Evolutionary conservation across 2,888 invertebrate species (phyloP), one percentile per base, ranked within the genome.

Genomic region (Tryphoninae sp.): DNA sequence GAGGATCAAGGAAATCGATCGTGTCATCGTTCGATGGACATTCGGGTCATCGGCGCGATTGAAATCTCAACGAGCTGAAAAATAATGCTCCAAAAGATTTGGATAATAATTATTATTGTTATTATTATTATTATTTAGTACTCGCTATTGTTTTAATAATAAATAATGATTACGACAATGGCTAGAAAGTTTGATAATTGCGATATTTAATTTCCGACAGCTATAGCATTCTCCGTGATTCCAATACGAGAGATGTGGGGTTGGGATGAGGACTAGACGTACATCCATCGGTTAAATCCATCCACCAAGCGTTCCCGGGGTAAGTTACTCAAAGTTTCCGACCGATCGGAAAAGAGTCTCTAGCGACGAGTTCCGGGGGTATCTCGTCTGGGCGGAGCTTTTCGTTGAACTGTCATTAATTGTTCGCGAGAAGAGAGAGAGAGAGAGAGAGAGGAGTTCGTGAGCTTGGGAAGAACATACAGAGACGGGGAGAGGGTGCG

Each of bases 361-460:
- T 59, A 16, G 23, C 23, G 33, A 74, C 72, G 59, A 81, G 69
- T 81, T 81, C 13, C 49, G 16, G 23, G 40, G 22, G 59, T 65
- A 55, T 53, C 22, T 64, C 42, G 23, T 51, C 58, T 33, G 51
- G n/a, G 26, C 49, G 26, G 59, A 77, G 68, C 77, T 75, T 75
- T 59, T 62, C 78, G 73, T 79, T 76, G 67, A 80, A 83, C 81
- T 80, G 78, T 83, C 78, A 72, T 78, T 83, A 75, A 67, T 81
- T 79, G 74, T 74, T 74, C 23, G 61, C 16, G 62, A 77, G 72
- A 53, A 68, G 33, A 79, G 69, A 33, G 33, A 33, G 64, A 26
- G 0, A 7, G n/a, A 4, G 49, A 49, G 4, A 78, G 49, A 55
- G 11, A 69, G 59, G 40, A n/a, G 62, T 64, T 74, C 51, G 61